Percentiles rank a stretch among this genome's conserved stretches.
Conservation (phyloP, 2,113 vertebrate genomes). For the Hoplias malabaricus region DNA sequence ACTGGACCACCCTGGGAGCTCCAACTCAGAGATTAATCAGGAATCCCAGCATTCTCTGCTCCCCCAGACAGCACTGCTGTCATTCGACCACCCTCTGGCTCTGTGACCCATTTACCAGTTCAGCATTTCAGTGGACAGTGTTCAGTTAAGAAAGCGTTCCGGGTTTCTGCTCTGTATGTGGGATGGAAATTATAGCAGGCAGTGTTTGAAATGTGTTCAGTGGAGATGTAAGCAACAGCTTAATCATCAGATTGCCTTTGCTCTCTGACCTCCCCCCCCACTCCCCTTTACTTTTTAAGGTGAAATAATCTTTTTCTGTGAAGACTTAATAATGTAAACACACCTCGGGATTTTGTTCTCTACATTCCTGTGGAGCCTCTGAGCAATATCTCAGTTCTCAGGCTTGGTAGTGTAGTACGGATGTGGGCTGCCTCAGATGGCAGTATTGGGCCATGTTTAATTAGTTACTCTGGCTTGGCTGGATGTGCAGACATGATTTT, state of each 20-base stretch:
- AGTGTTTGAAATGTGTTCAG: slow-evolving; percentile 45
- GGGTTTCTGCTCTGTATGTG: slow-evolving; percentile 24
- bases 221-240: slow-evolving; percentile 46
- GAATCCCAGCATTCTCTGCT: slow-evolving; percentile 63
- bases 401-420: slow-evolving; percentile 37
- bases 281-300: not conserved
- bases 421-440: slow-evolving; percentile 46
- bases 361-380: not conserved
- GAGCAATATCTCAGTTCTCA: slow-evolving; percentile 7
- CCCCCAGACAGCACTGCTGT: slow-evolving; percentile 57
- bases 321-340: slow-evolving; percentile 19
- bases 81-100: slow-evolving; percentile 66
- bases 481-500: slow-evolving; percentile 56
- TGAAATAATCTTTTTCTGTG: slow-evolving; percentile 28
- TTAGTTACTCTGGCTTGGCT: slow-evolving; percentile 59
- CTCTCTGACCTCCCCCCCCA: not conserved
- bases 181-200: not conserved
- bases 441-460: slow-evolving; percentile 58
- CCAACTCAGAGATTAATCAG: slow-evolving; percentile 66
- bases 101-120: slow-evolving; percentile 55
- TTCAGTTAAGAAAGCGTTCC: slow-evolving; percentile 41
- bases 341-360: slow-evolving; percentile 1
- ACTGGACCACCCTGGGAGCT: slow-evolving; percentile 72
- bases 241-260: slow-evolving; percentile 29
- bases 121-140: slow-evolving; percentile 1